Base-by-base conservation (phyloP, 1,140 invertebrate genomes). In the Cepaea nemoralis region DNA sequence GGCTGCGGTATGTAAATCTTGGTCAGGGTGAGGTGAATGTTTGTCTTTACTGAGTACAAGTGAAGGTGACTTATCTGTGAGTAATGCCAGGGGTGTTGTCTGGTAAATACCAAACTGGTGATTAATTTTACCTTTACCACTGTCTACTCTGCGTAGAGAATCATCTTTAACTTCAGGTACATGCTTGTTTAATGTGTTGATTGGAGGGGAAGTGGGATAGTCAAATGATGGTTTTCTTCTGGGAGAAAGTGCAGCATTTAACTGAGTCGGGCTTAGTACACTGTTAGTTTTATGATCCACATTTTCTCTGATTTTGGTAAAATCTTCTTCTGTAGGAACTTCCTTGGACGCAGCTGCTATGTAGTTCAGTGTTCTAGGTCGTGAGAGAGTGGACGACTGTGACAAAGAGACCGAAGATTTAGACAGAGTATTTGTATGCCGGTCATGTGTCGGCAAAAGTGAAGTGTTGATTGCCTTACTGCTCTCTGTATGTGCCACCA, bases 241-340 rank as follows among this genome's bases (percentile, higher is more conserved):
- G 39, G 82, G 77, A 31, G 37, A 75, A 0, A 83, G 77, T 0
- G 77, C 77, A 33, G 82, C 63, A 59, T 76, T 80, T 27, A 80
- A 24, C 12, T 45, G 71, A 8, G 82, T 35, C 19, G 70, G 55
- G 33, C 50, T 33, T 48, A 75, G 24, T 19, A 50, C 5, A 40
- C 1, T 39, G 5, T 71, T 71, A 16, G 69, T 27, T 19, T 71
- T 71, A 3, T 45, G n/a, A 27, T 71, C 69, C 24, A 22, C 3
- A 10, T 37, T 45, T 40, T 40, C 69, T 24, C 35, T 71, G 69
- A 35, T 40, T 3, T 27, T 37, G n/a, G 48, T 22, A 48, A 45
- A 75, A 22, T 22, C 31, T 35, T 75, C 73, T n/a, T 6, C 42
- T 1, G 35, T 48, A 14, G 22, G 2, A 35, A 33, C 14, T 8